Conservation (phyloP, 2,888 invertebrate species). For the Panopea generosa region DNA sequence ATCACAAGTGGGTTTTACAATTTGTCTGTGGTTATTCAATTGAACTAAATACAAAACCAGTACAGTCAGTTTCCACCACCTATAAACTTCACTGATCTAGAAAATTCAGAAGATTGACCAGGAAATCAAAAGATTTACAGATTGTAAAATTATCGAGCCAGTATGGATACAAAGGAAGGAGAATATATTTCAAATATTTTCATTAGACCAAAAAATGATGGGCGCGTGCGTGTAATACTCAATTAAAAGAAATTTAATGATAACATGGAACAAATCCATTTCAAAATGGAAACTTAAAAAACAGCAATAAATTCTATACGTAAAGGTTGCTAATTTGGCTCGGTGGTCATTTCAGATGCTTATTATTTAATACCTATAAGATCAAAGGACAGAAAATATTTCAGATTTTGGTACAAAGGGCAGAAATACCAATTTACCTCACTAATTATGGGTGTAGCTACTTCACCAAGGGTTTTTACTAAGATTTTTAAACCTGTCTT, state of each 20-base stretch:
- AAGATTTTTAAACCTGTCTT: conserved; percentile 43
- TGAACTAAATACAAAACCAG: conserved; percentile 25
- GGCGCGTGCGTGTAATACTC: conserved; percentile 27
- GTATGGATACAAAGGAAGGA: not conserved
- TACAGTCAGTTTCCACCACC: conserved; percentile 16
- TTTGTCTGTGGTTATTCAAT: conserved; percentile 32
- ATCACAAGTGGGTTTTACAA: conserved; percentile 26
- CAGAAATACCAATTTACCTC: conserved; percentile 35
- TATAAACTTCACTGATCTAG: conserved; percentile 12
- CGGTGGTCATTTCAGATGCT: conserved; percentile 38
- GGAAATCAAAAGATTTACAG: conserved; percentile 29
- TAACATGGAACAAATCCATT: conserved; percentile 30
- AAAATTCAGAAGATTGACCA: conserved; percentile 21
- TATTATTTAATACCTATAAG: conserved; percentile 35
- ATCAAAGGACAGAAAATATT: conserved; percentile 26
- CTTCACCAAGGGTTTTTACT: conserved; percentile 27
- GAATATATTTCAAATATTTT: conserved; percentile 45
- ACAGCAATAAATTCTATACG: conserved; percentile 22
- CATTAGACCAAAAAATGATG: conserved; percentile 29
- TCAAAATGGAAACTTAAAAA: conserved; percentile 44
- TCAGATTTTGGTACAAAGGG: conserved; percentile 31
- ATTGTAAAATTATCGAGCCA: conserved; percentile 29
- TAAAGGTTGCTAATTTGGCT: conserved; percentile 35
- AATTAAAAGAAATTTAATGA: conserved; percentile 38
- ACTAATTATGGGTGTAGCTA: conserved; percentile 26